phyloP scores from a whole-genome alignment of 2,797 vertebrate genomes.

The Gadopsis bispinosus region DNA sequence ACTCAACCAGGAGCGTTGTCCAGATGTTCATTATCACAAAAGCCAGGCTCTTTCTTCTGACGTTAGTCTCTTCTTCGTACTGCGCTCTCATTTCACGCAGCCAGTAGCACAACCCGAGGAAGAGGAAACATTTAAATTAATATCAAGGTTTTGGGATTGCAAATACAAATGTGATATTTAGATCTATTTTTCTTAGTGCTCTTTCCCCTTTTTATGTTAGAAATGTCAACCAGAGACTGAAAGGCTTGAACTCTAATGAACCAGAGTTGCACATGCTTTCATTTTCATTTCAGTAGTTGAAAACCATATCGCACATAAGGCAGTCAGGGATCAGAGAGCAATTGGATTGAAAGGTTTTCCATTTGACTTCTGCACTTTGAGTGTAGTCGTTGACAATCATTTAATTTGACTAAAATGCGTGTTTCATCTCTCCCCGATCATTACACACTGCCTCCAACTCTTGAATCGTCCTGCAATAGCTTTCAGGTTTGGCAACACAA shows the following conservation, averaged over 20 bases:
- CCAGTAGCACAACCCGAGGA: conserved; percentile 61
- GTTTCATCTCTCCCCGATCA: conserved; percentile 7
- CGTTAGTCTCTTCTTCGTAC: conserved; percentile 57
- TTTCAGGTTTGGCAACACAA: conserved; percentile 11
- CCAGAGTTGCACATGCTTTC: conserved; percentile 52
- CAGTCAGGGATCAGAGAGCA: conserved; percentile 28
- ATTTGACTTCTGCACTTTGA: conserved; percentile 17
- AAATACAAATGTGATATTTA: conserved; percentile 65
- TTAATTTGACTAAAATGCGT: conserved; percentile 23
- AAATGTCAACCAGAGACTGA: conserved; percentile 69
- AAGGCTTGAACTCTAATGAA: conserved; percentile 63
- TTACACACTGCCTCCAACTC: conserved; percentile 14
- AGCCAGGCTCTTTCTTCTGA: conserved; percentile 50
- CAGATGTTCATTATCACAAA: conserved; percentile 57
- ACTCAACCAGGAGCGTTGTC: conserved; percentile 42
- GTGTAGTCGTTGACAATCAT: conserved; percentile 64
- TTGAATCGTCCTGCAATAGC: neutral
- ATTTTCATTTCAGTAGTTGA: conserved; percentile 28
- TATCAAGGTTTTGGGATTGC: conserved; percentile 60
- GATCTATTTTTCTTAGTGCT: conserved; percentile 70
- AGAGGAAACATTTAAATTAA: conserved; percentile 43
- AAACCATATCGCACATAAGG: conserved; percentile 6
- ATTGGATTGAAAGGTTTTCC: conserved; percentile 28
- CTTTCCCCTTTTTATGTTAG: conserved; percentile 51
- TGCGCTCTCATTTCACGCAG: conserved; percentile 46